Percentiles rank a stretch among this genome's conserved stretches.
phyloP scores from a whole-genome alignment of 2,797 vertebrate species.

The Carcharodon carcharias region DNA sequence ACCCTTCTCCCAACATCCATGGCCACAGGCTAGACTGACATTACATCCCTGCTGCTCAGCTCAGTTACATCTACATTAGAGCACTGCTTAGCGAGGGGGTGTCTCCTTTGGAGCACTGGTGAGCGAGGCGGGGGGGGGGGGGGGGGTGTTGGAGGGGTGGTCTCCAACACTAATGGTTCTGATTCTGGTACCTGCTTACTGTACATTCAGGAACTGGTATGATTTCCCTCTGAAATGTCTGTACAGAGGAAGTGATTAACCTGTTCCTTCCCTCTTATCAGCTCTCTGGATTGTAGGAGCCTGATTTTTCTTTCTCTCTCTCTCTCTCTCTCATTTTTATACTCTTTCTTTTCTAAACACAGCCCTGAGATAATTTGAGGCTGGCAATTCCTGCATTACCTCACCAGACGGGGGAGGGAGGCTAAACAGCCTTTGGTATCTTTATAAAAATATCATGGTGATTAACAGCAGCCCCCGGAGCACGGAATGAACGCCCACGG shows the following conservation, averaged over 20 bases:
- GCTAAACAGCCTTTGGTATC: neutral
- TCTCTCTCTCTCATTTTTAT: neutral
- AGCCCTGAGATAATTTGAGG: neutral
- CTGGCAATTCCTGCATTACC: slow-evolving; percentile 14
- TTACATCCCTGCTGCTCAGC: too few species aligned
- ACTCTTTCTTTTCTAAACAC: neutral
- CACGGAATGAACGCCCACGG: neutral
- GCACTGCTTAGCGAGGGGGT: too few species aligned
- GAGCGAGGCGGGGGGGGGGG: too few species aligned
- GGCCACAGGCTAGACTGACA: too few species aligned
- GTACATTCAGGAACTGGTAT: neutral
- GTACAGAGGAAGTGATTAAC: neutral
- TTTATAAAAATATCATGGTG: slow-evolving; percentile 24
- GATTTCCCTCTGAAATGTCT: neutral
- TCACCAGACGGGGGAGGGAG: neutral
- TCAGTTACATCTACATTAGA: neutral
- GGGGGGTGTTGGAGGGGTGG: too few species aligned
- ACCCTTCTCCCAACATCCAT: neutral
- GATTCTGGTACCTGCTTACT: neutral
- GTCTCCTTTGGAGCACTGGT: neutral
- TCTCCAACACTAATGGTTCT: too few species aligned
- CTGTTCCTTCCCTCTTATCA: neutral
- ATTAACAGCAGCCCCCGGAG: neutral
- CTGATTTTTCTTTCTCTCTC: neutral
- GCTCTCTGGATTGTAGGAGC: neutral